phyloP scores from a whole-genome alignment of 2,888 invertebrate species.

The Tenthredo notha region DNA sequence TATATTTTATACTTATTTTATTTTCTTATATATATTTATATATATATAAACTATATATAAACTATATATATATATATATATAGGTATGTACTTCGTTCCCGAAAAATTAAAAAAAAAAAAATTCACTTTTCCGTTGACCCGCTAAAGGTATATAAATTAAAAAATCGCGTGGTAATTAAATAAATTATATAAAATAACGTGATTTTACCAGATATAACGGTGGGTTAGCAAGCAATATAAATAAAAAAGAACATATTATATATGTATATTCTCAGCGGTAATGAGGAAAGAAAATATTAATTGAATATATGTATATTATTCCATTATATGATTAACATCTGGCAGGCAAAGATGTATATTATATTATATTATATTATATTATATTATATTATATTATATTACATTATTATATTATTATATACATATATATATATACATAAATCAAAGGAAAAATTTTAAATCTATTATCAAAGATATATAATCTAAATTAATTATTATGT shows the following conservation, averaged over 20 bases:
- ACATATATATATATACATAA: constrained; percentile 2
- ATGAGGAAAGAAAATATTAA: not conserved
- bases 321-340: not conserved
- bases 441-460: not conserved
- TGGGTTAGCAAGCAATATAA: constrained; percentile 29
- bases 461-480: not conserved
- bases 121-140: not conserved
- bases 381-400: not conserved
- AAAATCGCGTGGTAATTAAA: not conserved
- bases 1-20: not conserved
- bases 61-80: too few relatives aligned
- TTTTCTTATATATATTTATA: not conserved
- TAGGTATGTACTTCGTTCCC: not conserved
- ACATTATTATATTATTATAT: not conserved
- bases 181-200: not conserved
- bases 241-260: not conserved
- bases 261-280: not conserved
- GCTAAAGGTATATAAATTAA: not conserved
- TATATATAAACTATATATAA: too few relatives aligned
- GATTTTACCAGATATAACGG: constrained; percentile 3
- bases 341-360: not conserved
- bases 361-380: not conserved
- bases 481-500: constrained; percentile 61
- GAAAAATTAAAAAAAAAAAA: not conserved
- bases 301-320: not conserved